These are phyloP conservation scores for Acutogordius australiensis DNA, from an alignment of 2,888 invertebrate genomes.

Conservation along the genomic window DNA sequence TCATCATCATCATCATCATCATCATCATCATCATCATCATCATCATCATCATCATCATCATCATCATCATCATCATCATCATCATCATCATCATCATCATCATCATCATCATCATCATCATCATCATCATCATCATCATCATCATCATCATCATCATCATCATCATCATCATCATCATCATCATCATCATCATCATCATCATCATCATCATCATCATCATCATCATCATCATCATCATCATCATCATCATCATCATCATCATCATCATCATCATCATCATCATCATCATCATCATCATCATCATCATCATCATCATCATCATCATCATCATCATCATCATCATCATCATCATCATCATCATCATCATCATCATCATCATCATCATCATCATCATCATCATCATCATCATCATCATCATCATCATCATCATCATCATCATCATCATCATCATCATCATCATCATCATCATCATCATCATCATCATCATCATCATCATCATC, in stretches of 20 bases:
- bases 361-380: conserved; percentile 12
- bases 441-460: conserved; percentile 12
- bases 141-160: conserved; percentile 12
- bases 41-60: conserved; percentile 11
- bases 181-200: conserved; percentile 12
- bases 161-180: conserved; percentile 12
- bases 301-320: conserved; percentile 12
- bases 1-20: conserved; percentile 11
- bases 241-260: conserved; percentile 12
- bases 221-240: conserved; percentile 12
- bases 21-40: conserved; percentile 11
- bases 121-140: conserved; percentile 12
- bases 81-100: conserved; percentile 11
- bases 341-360: conserved; percentile 12
- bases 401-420: conserved; percentile 12
- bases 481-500: conserved; percentile 12
- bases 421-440: conserved; percentile 12
- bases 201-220: conserved; percentile 12
- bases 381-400: conserved; percentile 12
- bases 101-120: conserved; percentile 12
- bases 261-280: conserved; percentile 12
- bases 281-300: conserved; percentile 12
- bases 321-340: conserved; percentile 12
- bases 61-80: conserved; percentile 12
- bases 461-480: conserved; percentile 12